These are phyloP conservation scores for Volucella inanis DNA, from an alignment of 2,888 invertebrate genomes.

Conservation along the genomic window DNA sequence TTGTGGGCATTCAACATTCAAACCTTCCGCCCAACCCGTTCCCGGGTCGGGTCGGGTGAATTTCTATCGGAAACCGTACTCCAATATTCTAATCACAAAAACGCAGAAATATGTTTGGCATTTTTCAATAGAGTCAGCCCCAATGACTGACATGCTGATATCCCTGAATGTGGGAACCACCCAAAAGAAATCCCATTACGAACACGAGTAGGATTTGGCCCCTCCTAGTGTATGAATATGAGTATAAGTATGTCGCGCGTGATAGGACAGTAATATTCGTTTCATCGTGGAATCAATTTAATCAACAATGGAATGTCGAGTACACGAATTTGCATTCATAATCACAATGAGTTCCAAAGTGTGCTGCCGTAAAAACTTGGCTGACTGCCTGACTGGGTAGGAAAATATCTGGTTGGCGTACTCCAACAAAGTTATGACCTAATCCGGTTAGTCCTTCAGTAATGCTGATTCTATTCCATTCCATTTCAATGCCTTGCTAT, in stretches of 20 bases:
- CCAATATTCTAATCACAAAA: constrained; percentile 61
- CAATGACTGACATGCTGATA: constrained; percentile 5
- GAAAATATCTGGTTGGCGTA: constrained; percentile 2
- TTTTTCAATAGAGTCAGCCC: constrained; percentile 55
- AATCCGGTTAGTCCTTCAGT: constrained; percentile 43
- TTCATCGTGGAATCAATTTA: constrained; percentile 73
- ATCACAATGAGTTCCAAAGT: constrained; percentile 53
- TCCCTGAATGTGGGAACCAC: constrained; percentile 8
- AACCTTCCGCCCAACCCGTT: neutral
- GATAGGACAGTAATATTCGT: constrained; percentile 48
- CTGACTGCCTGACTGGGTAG: constrained; percentile 10
- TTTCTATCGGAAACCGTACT: constrained; percentile 6
- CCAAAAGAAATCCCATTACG: constrained; percentile 50
- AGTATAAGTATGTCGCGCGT: constrained; percentile 6
- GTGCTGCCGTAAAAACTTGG: neutral
- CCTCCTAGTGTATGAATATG: neutral
- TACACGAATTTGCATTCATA: constrained; percentile 73
- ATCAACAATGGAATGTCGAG: constrained; percentile 73
- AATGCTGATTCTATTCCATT: constrained; percentile 21
- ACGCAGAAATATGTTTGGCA: constrained; percentile 63
- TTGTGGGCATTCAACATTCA: constrained; percentile 5
- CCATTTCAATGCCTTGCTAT: neutral
- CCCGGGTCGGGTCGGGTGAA: neutral
- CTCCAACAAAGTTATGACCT: constrained; percentile 13
- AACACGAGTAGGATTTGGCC: neutral